phyloP scores from a whole-genome alignment of 2,888 invertebrate species.

The Cryptocephalus moraei region DNA sequence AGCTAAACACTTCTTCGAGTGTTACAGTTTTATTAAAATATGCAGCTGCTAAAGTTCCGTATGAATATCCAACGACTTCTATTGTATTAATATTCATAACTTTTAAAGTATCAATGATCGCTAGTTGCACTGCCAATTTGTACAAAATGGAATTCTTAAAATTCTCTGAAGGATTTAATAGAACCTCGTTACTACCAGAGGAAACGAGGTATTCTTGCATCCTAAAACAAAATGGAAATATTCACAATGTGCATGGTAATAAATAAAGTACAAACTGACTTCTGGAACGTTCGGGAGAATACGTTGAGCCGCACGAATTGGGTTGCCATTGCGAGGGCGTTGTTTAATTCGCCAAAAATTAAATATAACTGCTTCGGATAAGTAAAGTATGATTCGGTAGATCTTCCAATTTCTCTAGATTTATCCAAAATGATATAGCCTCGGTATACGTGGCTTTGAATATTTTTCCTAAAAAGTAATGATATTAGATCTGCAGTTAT shows the following conservation, averaged over 20 bases:
- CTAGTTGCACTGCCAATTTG: background rate
- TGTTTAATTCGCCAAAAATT: slow-evolving; percentile 69
- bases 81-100: background rate
- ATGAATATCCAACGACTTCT: slow-evolving; percentile 55
- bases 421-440: slow-evolving; percentile 52
- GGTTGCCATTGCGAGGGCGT: slow-evolving; percentile 49
- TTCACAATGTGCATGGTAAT: too few relatives aligned
- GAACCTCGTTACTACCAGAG: background rate
- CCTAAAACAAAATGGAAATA: too few relatives aligned
- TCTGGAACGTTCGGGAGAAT: background rate
- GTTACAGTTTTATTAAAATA: slow-evolving; percentile 85
- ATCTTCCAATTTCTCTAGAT: slow-evolving; percentile 3
- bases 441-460: slow-evolving; percentile 59
- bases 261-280: background rate
- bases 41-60: slow-evolving; percentile 83
- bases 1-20: slow-evolving; percentile 67
- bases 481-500: background rate
- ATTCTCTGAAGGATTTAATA: background rate
- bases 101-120: background rate
- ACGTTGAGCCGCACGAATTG: background rate
- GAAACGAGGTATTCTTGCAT: too few relatives aligned
- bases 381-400: background rate
- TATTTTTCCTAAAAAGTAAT: slow-evolving; percentile 25
- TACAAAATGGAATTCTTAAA: background rate
- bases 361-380: slow-evolving; percentile 24